These are phyloP conservation scores for Enteromius mattozi DNA, from an alignment of 2,797 vertebrate genomes.

Conservation along the genomic window DNA sequence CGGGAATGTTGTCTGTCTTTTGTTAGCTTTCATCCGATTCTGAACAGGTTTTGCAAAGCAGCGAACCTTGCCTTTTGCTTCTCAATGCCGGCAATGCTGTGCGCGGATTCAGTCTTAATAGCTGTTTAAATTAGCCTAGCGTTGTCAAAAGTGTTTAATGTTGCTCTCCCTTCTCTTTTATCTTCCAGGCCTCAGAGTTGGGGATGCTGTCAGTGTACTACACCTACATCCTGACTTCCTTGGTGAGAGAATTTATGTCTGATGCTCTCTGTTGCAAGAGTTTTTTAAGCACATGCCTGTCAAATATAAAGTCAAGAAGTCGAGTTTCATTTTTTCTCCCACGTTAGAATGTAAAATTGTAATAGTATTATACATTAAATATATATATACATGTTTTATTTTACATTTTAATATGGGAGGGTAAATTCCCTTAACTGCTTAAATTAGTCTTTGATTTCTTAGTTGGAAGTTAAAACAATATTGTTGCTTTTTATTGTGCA, in stretches of 20 bases:
- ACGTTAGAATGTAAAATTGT: not conserved
- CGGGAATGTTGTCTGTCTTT: constrained; percentile 25
- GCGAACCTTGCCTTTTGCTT: constrained; percentile 21
- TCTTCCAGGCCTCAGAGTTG: constrained; percentile 90
- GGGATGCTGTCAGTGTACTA: constrained; percentile 98
- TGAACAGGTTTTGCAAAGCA: constrained; percentile 38
- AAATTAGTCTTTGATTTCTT: not conserved
- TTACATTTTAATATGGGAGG: not conserved
- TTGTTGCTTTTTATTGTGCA: not conserved
- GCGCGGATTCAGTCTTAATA: not conserved
- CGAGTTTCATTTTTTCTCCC: not conserved
- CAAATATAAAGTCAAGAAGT: not conserved
- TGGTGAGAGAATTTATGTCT: constrained; percentile 84
- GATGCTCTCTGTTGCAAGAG: not conserved
- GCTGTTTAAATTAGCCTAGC: constrained; percentile 34
- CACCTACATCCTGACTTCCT: constrained; percentile 98
- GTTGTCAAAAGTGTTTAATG: constrained; percentile 32
- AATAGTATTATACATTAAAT: not conserved
- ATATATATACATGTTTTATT: not conserved
- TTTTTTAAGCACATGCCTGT: not conserved
- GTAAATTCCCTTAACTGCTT: not conserved
- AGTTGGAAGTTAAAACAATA: not conserved
- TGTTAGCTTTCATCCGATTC: constrained; percentile 33
- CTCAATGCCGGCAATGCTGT: not conserved
- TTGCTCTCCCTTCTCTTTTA: constrained; percentile 25